Conservation (phyloP, 92 coral and sea anemone genomes). For the Epizoanthus ramosus region DNA sequence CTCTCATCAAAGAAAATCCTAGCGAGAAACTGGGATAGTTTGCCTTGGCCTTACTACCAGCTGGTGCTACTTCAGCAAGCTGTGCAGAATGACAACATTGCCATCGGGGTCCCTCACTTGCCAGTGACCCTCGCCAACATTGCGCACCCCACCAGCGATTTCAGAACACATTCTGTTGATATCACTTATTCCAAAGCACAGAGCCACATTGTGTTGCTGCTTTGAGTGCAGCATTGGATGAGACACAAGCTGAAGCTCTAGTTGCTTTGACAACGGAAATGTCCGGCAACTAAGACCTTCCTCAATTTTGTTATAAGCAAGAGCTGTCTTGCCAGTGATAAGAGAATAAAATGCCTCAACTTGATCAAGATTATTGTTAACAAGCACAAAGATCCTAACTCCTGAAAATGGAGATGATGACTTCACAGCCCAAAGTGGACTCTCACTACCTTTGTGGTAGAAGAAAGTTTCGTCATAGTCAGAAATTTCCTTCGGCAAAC, state of each 20-base stretch:
- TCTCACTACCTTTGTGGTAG: constrained; percentile 47
- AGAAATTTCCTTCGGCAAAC: constrained; percentile 62
- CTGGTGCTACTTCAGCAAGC: constrained; percentile 50
- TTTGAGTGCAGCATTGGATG: constrained; percentile 68
- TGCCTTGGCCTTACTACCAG: no score
- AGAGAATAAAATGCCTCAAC: constrained; percentile 76
- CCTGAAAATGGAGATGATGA: constrained; percentile 80
- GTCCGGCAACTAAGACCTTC: constrained; percentile 82
- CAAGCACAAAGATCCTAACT: constrained; percentile 68
- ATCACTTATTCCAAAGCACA: constrained; percentile 76
- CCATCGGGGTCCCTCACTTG: constrained; percentile 85
- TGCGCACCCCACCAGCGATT: constrained; percentile 81
- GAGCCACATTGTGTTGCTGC: constrained; percentile 60
- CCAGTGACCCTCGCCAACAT: constrained; percentile 86
- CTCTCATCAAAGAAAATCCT: no score
- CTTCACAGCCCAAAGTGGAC: constrained; percentile 67
- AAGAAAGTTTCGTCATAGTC: constrained; percentile 77
- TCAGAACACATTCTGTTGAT: constrained; percentile 77
- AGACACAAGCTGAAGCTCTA: constrained; percentile 76
- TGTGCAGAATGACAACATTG: constrained; percentile 68
- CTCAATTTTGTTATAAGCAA: constrained; percentile 80
- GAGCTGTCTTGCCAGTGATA: constrained; percentile 79
- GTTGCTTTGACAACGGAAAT: constrained; percentile 75
- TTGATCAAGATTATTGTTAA: constrained; percentile 77
- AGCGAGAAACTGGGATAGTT: no score